Base-by-base conservation (phyloP, 53 echinoderm and acorn worm genomes). In the Temnopleurus reevesii region DNA sequence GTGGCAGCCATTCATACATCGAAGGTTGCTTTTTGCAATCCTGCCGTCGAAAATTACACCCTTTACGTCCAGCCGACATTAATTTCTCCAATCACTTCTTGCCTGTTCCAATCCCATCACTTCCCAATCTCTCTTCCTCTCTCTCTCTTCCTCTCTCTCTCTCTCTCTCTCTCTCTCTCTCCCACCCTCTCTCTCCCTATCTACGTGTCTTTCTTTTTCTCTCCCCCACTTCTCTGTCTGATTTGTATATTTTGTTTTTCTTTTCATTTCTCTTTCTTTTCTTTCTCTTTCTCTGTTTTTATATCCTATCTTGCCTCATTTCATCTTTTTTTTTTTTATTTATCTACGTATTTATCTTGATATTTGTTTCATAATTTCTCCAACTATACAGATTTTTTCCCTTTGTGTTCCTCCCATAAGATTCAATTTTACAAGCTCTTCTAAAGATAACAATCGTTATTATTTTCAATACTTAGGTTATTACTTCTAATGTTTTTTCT, bases 31-130 rank as follows among this genome's bases (percentile, higher is more conserved):
- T 8, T 38, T 41, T 38, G n/a, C 33, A 36, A 71, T n/a, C 41
- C 71, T 71, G 5, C 7, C 71, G 43, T 23, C 21, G 71, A 71
- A 71, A 71, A 71, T 71, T 21, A 71, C 71, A 71, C 71, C 71
- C 71, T 71, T 71, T 56, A 38, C 12, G 34, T 41, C 41, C 21
- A 43, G 43, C 71, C 71, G 71, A 71, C 71, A 5, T 38, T 71
- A 71, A 71, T 71, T 8, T 41, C 41, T 41, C 41, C 71, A 71
- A 71, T 71, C 21, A 71, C 21, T 71, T 15, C 41, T 4, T 19
- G 18, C 8, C 43, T n/a, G 36, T 1, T 41, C 71, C 71, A 71
- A 21, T n/a, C 36, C 23, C 27, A n/a, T 65, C 35, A 33, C 5
- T 23, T 7, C 2, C 34, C 33, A 64, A 5, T 19, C 19, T 18